phyloP scores from a whole-genome alignment of 2,797 vertebrate genomes.

The Alcedo atthis region DNA sequence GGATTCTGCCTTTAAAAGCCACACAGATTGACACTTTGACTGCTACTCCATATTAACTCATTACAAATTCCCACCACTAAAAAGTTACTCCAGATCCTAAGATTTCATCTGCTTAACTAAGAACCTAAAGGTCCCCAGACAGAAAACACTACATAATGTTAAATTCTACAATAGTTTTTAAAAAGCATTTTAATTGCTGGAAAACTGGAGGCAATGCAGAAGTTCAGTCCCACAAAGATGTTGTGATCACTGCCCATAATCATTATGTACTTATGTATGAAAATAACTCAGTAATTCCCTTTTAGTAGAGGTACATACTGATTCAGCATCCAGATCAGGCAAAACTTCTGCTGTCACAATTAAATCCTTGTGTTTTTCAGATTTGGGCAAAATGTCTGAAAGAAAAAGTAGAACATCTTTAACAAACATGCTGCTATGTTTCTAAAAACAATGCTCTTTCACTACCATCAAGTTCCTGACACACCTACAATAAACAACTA shows the following conservation, averaged over 20 bases:
- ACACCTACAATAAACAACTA: neutral
- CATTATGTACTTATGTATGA: neutral
- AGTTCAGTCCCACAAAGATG: neutral
- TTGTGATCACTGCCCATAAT: neutral
- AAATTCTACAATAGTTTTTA: neutral
- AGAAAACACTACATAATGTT: neutral
- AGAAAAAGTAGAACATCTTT: slow-evolving; percentile 14
- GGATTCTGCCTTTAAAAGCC: neutral
- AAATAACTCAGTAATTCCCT: neutral
- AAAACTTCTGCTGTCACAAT: slow-evolving; percentile 82
- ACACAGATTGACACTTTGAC: neutral
- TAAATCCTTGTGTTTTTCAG: slow-evolving; percentile 83
- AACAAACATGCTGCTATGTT: neutral
- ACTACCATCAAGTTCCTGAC: neutral
- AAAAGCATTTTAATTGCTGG: neutral
- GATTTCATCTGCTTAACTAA: neutral
- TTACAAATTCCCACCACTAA: neutral
- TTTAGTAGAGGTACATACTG: slow-evolving; percentile 79
- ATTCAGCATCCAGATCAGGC: slow-evolving; percentile 83
- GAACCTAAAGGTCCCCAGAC: neutral
- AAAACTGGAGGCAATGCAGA: neutral
- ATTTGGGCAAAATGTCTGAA: slow-evolving; percentile 86
- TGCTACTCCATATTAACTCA: neutral
- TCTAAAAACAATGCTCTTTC: neutral
- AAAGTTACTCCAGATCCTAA: neutral